These are phyloP conservation scores for Dioctria rufipes DNA, from an alignment of 2,888 invertebrate species.

Conservation along the genomic window DNA sequence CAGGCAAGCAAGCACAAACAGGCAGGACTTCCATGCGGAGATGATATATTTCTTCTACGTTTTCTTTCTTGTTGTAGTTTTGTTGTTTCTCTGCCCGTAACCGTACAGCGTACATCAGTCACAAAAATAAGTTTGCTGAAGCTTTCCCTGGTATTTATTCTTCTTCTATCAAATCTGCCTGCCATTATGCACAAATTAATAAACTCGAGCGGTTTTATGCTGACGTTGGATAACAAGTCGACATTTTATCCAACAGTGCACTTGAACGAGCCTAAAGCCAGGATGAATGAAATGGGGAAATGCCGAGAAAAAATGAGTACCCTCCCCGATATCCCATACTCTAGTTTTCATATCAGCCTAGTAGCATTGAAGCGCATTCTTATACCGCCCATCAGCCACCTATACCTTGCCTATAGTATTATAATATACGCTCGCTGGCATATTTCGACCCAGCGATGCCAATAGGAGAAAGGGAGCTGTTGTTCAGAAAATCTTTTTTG, in stretches of 20 bases:
- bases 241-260: conserved; percentile 61
- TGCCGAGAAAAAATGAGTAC: conserved; percentile 25
- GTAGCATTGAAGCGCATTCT: conserved; percentile 45
- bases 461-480: background rate
- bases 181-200: conserved; percentile 63
- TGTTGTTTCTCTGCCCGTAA: conserved; percentile 2
- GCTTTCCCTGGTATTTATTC: conserved; percentile 53
- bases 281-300: conserved; percentile 59
- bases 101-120: background rate
- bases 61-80: conserved; percentile 11
- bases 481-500: conserved; percentile 50
- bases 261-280: conserved; percentile 59
- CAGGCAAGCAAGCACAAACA: background rate
- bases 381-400: conserved; percentile 40
- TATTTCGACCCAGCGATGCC: conserved; percentile 14
- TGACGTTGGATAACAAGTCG: conserved; percentile 62
- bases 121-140: conserved; percentile 51
- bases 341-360: background rate
- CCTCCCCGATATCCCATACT: background rate
- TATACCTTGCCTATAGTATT: background rate
- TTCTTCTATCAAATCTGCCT: conserved; percentile 62
- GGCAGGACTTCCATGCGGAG: conserved; percentile 7
- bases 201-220: conserved; percentile 63
- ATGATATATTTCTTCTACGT: background rate
- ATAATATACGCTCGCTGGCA: background rate